Evolutionary conservation across 2,113 vertebrate species (phyloP).

Genomic region (Falcunculus frontatus): DNA sequence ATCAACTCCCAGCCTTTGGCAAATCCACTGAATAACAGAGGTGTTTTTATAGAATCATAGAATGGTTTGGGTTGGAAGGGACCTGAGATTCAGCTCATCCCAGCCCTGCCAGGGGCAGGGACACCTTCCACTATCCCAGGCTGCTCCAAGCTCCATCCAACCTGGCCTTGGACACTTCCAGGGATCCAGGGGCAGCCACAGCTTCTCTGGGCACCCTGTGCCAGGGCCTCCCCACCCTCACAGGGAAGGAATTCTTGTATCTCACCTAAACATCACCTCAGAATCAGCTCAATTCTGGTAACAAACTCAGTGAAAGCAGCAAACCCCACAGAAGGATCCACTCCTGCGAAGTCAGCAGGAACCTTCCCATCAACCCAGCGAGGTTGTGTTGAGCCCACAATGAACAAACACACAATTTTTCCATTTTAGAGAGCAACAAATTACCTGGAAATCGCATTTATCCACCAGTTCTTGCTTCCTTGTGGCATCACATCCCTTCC

Average conservation of each 20-base stretch:
- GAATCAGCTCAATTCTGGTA: not conserved
- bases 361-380: not conserved
- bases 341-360: not conserved
- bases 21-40: not conserved
- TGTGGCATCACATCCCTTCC: not conserved
- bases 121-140: not conserved
- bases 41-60: not conserved
- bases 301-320: not conserved
- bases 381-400: fast-evolving
- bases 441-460: not conserved
- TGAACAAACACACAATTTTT: not conserved
- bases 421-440: not conserved
- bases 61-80: not conserved
- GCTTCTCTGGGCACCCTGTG: not conserved
- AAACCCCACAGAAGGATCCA: not conserved
- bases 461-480: not conserved
- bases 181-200: not conserved
- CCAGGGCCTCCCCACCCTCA: not conserved
- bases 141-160: not conserved
- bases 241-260: not conserved
- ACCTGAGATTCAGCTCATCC: not conserved
- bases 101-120: not conserved
- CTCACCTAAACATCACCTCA: not conserved
- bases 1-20: not conserved
- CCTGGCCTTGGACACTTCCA: not conserved